These are phyloP conservation scores for Speoplatyrhinus poulsoni DNA, from an alignment of 2,113 vertebrate species.

Conservation along the genomic window DNA sequence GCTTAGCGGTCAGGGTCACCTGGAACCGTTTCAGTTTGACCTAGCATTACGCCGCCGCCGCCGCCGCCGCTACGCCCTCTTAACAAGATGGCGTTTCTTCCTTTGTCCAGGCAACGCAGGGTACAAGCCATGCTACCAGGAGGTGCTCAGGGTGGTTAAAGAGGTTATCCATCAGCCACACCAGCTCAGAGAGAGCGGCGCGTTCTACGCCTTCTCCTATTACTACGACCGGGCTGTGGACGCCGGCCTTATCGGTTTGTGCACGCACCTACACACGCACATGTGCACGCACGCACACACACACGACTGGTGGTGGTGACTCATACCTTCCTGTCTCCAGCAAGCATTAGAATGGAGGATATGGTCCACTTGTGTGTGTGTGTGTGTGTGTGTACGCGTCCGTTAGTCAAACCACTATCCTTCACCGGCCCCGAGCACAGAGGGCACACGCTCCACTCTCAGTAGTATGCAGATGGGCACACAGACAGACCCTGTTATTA, in stretches of 20 bases:
- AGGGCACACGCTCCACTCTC: constrained; percentile 45
- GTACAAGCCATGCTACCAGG: constrained; percentile 87
- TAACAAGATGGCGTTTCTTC: not conserved
- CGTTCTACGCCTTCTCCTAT: constrained; percentile 96
- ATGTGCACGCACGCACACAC: not conserved
- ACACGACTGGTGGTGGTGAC: constrained; percentile 47
- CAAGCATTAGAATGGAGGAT: constrained; percentile 29
- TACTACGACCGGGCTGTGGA: constrained; percentile 94
- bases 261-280: constrained; percentile 1
- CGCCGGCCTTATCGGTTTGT: constrained; percentile 87
- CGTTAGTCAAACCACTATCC: constrained; percentile 13
- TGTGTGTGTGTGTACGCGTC: too few relatives aligned
- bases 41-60: too few relatives aligned
- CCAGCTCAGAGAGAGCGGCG: constrained; percentile 75
- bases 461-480: constrained; percentile 34
- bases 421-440: constrained; percentile 25
- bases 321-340: constrained; percentile 25
- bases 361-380: constrained; percentile 44
- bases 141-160: constrained; percentile 85
- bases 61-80: not conserved
- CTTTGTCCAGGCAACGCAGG: constrained; percentile 78
- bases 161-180: constrained; percentile 87
- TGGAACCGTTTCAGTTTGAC: too few relatives aligned
- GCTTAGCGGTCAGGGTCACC: too few relatives aligned
- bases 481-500: constrained; percentile 10